Base-by-base conservation (phyloP, 2,113 vertebrate genomes). In the Jacana jacana region DNA sequence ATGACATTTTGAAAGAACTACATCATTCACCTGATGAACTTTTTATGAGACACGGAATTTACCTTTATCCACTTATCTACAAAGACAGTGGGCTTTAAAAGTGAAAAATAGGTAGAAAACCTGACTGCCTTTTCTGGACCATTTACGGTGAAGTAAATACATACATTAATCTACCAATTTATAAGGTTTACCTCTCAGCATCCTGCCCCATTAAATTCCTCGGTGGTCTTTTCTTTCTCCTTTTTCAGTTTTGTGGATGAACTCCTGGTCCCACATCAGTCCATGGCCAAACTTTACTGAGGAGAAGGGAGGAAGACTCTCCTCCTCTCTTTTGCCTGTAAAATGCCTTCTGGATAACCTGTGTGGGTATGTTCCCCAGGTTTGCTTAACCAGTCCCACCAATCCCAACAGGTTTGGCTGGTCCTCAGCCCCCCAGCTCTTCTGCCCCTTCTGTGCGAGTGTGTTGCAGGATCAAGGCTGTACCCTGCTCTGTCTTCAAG, bases 31-130 rank as follows among this genome's bases (percentile, higher is more conserved):
- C 81, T 91, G 87, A 83, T 94, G 78, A 89, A 94, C 66, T 86
- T 94, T 93, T 95, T 83, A 96, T 93, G 88, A 95, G 78, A 75
- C n/a, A 86, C 60, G 33, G 25, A 94, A 93, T 82, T 89, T 88
- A 63, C 70, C 83, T 94, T 73, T 63, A 80, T 66, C 55, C 64
- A 66, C 88, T 86, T 86, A 46, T 91, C 86, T 63, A 35, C 82
- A 82, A 80, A 54, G 44, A 61, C 65, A 76, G 44, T 51, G 54
- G 52, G 11, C 3, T 86, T 86, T 93, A 42, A 82, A 83, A 87
- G 14, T 86, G 61, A 87, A 87, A 84, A 92, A 39, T 27, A 39
- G 51, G 10, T 77, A 2, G 57, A 91, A 57, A 27, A 4, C 0
- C 33, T 78, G 23, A 23, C 48, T 81, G 25, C n/a, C 37, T 75